A percentile compares a stretch with the other conserved stretches of the same genome.
Evolutionary conservation across 2,113 vertebrate species (phyloP).

Genomic region (Nothobranchius kuhntae): DNA sequence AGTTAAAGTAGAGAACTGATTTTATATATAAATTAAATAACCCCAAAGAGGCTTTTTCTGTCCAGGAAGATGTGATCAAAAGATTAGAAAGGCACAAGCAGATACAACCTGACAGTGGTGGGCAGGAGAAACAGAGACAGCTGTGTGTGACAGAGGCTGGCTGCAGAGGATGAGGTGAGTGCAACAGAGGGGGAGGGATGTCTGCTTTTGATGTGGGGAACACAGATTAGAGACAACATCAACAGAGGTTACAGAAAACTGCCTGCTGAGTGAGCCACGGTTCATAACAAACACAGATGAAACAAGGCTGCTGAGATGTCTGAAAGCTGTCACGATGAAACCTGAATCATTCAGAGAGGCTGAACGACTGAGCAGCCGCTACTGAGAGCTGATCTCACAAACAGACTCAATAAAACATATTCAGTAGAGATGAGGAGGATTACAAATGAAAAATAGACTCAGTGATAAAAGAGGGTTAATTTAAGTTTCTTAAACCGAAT

Average conservation of each 20-base stretch:
- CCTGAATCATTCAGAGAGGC: slow-evolving; percentile 5
- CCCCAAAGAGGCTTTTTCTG: no score
- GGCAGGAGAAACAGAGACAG: slow-evolving; percentile 47
- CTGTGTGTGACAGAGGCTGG: slow-evolving; percentile 61
- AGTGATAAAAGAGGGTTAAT: background rate
- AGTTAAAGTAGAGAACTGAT: background rate
- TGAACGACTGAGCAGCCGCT: background rate
- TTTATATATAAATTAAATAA: background rate
- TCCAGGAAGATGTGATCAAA: background rate
- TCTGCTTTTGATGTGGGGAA: slow-evolving; percentile 60
- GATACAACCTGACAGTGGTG: slow-evolving; percentile 35
- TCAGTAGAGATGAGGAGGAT: background rate
- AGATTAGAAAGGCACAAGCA: background rate
- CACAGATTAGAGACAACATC: slow-evolving; percentile 53
- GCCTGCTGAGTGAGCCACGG: slow-evolving; percentile 19
- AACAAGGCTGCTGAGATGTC: slow-evolving; percentile 14
- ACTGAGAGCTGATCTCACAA: slow-evolving; percentile 16
- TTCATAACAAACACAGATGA: slow-evolving; percentile 51
- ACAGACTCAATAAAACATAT: slow-evolving; percentile 14
- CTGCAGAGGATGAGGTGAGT: slow-evolving; percentile 14
- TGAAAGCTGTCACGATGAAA: slow-evolving; percentile 12
- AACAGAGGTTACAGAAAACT: slow-evolving; percentile 37
- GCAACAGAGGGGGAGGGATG: background rate
- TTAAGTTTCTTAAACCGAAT: background rate
- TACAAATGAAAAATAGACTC: background rate